Percentiles rank a stretch among this genome's conserved stretches.
These are phyloP conservation scores for Lepidocolaptes lacrymiger DNA, from an alignment of 2,797 vertebrate species.

Conservation along the genomic window DNA sequence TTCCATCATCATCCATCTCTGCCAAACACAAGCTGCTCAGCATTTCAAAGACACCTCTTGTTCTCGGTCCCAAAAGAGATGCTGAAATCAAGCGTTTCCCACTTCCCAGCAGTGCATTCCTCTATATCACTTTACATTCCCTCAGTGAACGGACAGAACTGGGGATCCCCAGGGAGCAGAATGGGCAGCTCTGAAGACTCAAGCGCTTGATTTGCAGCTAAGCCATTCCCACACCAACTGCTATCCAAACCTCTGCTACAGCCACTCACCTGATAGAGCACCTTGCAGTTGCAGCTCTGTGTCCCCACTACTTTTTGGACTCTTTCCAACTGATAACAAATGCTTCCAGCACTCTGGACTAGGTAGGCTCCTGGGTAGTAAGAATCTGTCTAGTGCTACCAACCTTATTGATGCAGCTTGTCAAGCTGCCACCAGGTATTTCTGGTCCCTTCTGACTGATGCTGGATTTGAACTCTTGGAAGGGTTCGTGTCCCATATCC, in stretches of 20 bases:
- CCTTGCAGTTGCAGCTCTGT: neutral
- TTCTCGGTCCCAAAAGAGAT: neutral
- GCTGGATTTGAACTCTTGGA: conserved; percentile 14
- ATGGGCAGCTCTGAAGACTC: neutral
- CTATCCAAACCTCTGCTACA: neutral
- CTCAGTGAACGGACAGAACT: neutral
- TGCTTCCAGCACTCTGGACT: neutral
- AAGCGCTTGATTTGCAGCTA: neutral
- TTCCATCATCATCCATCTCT: neutral
- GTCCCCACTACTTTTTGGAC: neutral
- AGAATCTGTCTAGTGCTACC: neutral
- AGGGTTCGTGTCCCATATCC: neutral
- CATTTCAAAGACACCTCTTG: neutral
- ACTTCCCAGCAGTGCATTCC: neutral
- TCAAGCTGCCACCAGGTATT: conserved; percentile 14
- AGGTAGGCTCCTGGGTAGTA: neutral
- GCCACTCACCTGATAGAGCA: neutral
- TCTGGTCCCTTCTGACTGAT: neutral
- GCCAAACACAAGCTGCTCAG: neutral
- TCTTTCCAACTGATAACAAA: neutral
- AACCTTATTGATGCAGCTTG: neutral
- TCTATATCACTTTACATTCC: neutral
- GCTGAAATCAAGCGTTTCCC: neutral
- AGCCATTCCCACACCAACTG: neutral
- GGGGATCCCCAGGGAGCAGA: neutral